These are phyloP conservation scores for Formica exsecta DNA, from an alignment of 1,140 invertebrate species.

Conservation along the genomic window DNA sequence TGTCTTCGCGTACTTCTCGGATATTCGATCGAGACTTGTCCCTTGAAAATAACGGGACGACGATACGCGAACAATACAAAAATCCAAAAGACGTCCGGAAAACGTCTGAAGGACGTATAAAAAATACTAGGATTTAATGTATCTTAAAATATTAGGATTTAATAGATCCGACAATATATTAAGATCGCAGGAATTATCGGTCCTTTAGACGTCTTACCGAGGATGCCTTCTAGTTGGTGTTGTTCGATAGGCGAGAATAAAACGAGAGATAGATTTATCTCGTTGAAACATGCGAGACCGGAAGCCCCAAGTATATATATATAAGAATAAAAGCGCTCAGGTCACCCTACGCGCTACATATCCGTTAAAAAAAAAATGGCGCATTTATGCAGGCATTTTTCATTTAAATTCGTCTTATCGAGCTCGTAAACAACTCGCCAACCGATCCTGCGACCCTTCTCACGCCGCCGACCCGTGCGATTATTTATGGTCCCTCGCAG, in stretches of 20 bases:
- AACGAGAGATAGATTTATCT: conserved; percentile 14
- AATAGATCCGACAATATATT: not conserved
- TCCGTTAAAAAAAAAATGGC: conserved; percentile 61
- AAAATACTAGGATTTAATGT: not conserved
- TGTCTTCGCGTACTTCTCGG: not conserved
- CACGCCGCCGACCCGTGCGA: conserved; percentile 27
- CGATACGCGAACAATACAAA: not conserved
- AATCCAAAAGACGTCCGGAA: not conserved
- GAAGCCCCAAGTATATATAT: not conserved
- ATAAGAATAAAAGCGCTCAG: conserved; percentile 45
- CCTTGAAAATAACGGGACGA: not conserved
- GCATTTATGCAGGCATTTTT: conserved; percentile 72
- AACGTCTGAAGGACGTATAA: conserved; percentile 8
- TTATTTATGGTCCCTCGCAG: conserved; percentile 66
- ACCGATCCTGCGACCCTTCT: conserved; percentile 66
- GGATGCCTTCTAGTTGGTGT: not conserved
- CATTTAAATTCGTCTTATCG: conserved; percentile 53
- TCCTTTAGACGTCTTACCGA: conserved; percentile 12
- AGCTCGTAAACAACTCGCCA: conserved; percentile 46
- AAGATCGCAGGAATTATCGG: not conserved
- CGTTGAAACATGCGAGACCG: not conserved
- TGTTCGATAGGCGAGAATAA: not conserved
- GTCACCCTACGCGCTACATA: conserved; percentile 62
- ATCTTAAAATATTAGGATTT: conserved; percentile 19
- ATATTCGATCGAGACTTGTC: not conserved